Conservation (phyloP, 2,888 invertebrate genomes). For the Drosophila kambysellisi region DNA sequence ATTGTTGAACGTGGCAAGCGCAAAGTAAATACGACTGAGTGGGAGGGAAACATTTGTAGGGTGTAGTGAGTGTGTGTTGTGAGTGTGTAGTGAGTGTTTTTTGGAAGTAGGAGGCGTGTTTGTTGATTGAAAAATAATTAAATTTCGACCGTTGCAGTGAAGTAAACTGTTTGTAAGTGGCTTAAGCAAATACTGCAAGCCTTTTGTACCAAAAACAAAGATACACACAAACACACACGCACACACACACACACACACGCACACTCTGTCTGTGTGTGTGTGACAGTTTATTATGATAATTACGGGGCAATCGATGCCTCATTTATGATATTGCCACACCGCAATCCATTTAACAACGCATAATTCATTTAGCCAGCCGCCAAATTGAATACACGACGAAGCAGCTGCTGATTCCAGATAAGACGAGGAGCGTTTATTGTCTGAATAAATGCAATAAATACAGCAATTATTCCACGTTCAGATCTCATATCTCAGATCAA, state of each 20-base stretch:
- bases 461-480: not conserved
- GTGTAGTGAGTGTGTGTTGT: too few relatives aligned
- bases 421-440: conserved; percentile 16
- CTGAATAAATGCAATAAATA: conserved; percentile 1
- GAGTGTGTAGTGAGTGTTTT: not conserved
- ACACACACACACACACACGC: not conserved
- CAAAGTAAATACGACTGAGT: conserved; percentile 26
- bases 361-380: conserved; percentile 54
- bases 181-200: conserved; percentile 38
- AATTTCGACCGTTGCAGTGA: conserved; percentile 19
- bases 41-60: not conserved
- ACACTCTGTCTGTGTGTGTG: not conserved
- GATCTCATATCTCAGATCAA: not conserved
- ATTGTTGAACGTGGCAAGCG: conserved; percentile 40
- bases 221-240: not conserved
- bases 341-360: conserved; percentile 56
- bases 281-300: conserved; percentile 61
- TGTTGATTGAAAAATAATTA: conserved; percentile 39
- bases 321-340: conserved; percentile 45
- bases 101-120: not conserved
- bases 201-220: conserved; percentile 18
- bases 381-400: conserved; percentile 10
- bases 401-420: conserved; percentile 41
- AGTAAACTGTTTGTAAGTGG: conserved; percentile 25
- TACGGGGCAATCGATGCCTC: conserved; percentile 58